phyloP scores from a whole-genome alignment of 2,797 vertebrate genomes.

The Channallabes apus region DNA sequence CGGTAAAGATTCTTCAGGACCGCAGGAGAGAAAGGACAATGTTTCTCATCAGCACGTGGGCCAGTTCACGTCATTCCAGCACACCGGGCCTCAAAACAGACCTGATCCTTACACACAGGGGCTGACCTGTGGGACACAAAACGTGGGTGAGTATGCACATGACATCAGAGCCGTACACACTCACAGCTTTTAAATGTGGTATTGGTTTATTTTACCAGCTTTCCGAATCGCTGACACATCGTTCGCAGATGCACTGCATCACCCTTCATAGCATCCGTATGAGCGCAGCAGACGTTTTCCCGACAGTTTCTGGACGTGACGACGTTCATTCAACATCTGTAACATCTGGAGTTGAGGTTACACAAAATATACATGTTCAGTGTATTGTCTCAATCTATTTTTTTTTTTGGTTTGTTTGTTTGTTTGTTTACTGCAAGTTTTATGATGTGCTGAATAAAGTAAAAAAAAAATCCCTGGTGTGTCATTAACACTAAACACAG shows the following conservation, averaged over 20 bases:
- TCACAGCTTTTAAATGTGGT: conserved; percentile 47
- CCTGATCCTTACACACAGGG: conserved; percentile 37
- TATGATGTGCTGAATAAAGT: conserved; percentile 7
- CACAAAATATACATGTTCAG: conserved; percentile 8
- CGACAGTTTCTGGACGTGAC: conserved; percentile 12
- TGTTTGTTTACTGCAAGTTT: conserved; percentile 27
- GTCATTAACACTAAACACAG: background rate
- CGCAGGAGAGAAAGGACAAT: conserved; percentile 38
- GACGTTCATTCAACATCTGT: conserved; percentile 28
- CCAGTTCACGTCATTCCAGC: conserved; percentile 64
- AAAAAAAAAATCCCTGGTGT: background rate
- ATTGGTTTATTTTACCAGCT: conserved; percentile 55
- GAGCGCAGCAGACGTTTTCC: conserved; percentile 26
- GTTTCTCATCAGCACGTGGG: conserved; percentile 63
- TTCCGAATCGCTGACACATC: conserved; percentile 49
- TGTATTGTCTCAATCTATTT: conserved; percentile 7
- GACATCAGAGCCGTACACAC: conserved; percentile 50
- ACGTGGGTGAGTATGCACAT: conserved; percentile 53
- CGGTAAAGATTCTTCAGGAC: background rate
- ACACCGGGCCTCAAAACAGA: conserved; percentile 45
- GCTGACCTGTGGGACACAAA: conserved; percentile 34
- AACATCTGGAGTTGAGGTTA: conserved; percentile 12
- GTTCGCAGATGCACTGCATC: conserved; percentile 43
- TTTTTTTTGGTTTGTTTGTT: too few relatives aligned
- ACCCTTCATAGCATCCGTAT: conserved; percentile 46